Conservation (phyloP, 2,888 invertebrate species). For the Scaptomyza tumidula region DNA sequence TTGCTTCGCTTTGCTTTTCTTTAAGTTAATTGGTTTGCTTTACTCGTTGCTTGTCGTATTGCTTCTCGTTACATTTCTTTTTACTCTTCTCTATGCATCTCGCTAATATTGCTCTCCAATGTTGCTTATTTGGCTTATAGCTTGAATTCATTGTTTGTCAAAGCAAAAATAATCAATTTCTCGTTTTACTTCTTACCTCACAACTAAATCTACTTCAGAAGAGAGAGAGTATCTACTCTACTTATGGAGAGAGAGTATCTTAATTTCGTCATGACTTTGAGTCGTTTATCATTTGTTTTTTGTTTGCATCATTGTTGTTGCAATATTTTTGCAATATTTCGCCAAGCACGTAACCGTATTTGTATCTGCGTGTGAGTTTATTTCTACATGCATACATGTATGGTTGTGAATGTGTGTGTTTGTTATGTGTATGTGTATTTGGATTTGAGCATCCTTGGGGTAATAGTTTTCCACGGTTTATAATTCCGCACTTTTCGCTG, state of each 20-base stretch:
- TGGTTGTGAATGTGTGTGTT: not conserved
- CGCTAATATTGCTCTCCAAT: not conserved
- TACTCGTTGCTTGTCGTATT: not conserved
- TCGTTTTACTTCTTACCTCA: not conserved
- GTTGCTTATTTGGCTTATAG: not conserved
- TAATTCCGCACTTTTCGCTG: constrained; percentile 72
- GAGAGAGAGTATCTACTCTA: constrained; percentile 42
- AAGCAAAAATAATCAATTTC: too few species aligned
- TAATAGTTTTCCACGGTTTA: constrained; percentile 80
- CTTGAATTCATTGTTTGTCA: not conserved
- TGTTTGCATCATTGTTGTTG: constrained; percentile 51
- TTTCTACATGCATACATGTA: constrained; percentile 18
- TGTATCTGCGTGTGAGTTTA: constrained; percentile 44
- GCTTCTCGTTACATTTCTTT: not conserved
- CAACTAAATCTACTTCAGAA: not conserved
- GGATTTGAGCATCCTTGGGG: constrained; percentile 79
- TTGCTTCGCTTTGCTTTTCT: not conserved
- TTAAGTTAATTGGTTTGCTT: not conserved
- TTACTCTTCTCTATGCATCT: not conserved
- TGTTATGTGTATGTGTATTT: constrained; percentile 50
- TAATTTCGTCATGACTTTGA: not conserved
- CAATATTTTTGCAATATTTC: constrained; percentile 73
- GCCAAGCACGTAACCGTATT: constrained; percentile 71
- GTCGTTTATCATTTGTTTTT: constrained; percentile 18
- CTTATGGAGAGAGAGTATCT: constrained; percentile 41